Evolutionary conservation across 2,888 invertebrate genomes (phyloP).

Genomic region (Branchinecta sandiegonensis): DNA sequence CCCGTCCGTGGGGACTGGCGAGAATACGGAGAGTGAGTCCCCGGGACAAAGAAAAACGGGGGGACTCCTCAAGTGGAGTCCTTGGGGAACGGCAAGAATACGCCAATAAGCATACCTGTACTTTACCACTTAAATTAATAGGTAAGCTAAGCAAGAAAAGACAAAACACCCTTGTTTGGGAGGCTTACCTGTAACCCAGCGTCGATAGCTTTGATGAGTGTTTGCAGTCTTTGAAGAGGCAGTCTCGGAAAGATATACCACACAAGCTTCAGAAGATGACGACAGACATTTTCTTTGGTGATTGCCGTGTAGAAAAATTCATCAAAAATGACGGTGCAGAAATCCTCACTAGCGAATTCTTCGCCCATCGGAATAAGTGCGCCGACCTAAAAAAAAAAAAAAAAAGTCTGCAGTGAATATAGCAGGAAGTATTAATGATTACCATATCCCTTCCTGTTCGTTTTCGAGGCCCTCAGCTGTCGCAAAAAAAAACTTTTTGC

Average conservation of each 20-base stretch:
- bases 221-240: slow-evolving; percentile 59
- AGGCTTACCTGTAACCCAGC: slow-evolving; percentile 34
- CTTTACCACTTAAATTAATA: slow-evolving; percentile 9
- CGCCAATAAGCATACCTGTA: too few relatives aligned
- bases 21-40: too few relatives aligned
- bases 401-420: not conserved
- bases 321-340: slow-evolving; percentile 87
- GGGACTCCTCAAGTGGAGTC: too few relatives aligned
- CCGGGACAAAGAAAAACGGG: too few relatives aligned
- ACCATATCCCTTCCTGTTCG: too few relatives aligned
- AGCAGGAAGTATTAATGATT: too few relatives aligned
- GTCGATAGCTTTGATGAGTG: slow-evolving; percentile 63
- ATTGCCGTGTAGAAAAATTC: slow-evolving; percentile 86
- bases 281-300: slow-evolving; percentile 73
- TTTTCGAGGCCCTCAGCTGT: too few relatives aligned
- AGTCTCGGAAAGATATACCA: slow-evolving; percentile 81
- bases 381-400: slow-evolving; percentile 41
- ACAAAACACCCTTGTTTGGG: not conserved
- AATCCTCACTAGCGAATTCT: slow-evolving; percentile 83
- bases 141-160: slow-evolving; percentile 12
- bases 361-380: slow-evolving; percentile 73
- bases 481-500: too few relatives aligned
- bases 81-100: too few relatives aligned
- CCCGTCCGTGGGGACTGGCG: too few relatives aligned
- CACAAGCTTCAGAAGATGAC: slow-evolving; percentile 74